Conservation (phyloP, 2,888 invertebrate genomes). For the Bruchidius siliquastri region DNA sequence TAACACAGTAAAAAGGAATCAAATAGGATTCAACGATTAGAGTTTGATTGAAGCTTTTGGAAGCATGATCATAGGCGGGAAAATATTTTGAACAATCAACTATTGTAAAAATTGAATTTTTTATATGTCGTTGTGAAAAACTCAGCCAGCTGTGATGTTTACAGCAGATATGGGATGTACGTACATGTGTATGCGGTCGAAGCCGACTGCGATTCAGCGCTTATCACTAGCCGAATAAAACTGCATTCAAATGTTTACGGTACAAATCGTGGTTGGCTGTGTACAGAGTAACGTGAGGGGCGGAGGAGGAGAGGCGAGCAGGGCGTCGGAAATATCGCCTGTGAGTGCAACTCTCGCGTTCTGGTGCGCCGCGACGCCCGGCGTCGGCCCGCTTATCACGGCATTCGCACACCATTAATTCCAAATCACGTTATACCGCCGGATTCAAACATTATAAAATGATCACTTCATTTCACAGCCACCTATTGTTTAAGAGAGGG, state of each 20-base stretch:
- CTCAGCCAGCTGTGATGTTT: not conserved
- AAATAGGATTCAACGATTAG: too few relatives aligned
- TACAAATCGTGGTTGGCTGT: conserved; percentile 11
- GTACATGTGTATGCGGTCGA: not conserved
- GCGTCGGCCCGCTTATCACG: conserved; percentile 45
- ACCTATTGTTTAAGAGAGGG: conserved; percentile 52
- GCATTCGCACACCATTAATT: conserved; percentile 49
- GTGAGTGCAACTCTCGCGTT: conserved; percentile 26
- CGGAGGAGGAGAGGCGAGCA: conserved; percentile 5
- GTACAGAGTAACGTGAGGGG: conserved; percentile 2
- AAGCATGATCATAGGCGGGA: too few relatives aligned
- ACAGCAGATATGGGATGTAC: not conserved
- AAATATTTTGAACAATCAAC: too few relatives aligned
- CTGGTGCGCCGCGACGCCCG: conserved; percentile 17
- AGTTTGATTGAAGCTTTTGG: too few relatives aligned
- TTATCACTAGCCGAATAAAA: conserved; percentile 34
- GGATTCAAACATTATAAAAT: conserved; percentile 39
- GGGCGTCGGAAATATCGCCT: conserved; percentile 19
- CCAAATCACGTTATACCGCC: conserved; percentile 18
- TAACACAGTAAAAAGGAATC: too few relatives aligned
- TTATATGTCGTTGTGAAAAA: too few relatives aligned
- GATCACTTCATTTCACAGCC: conserved; percentile 51
- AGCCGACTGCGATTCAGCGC: not conserved
- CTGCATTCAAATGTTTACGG: conserved; percentile 44
- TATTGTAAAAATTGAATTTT: too few relatives aligned